Evolutionary conservation across 2,888 invertebrate genomes (phyloP), one percentile per base, ranked within the genome.

Genomic region (Caenorhabditis virilis): DNA sequence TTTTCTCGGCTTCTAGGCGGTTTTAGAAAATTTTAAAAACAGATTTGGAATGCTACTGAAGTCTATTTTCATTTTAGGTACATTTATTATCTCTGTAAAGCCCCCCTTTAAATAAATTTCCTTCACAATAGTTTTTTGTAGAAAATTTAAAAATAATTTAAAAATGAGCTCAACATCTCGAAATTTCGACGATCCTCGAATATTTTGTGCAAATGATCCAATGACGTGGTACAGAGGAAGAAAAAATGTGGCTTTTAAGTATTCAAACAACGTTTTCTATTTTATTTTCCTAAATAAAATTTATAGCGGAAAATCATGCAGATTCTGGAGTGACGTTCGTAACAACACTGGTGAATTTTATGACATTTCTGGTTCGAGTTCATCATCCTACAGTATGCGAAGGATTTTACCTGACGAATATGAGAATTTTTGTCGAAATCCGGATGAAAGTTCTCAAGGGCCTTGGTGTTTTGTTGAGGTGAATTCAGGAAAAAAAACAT

Each of bases 381-480:
- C 57, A 7, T 47, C 53, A 11, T 52, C 57, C 7, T 45, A 53
- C 53, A 63, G 63, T 42, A 63, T 63, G 63, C 42, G 49, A 15
- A 18, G 63, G 15, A 53, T 63, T 5, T 16, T 64, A 4, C 58
- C 58, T 13, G 64, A 64, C 16, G 58, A 64, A 36, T 58, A 51
- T 25, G 64, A 64, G 43, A 58, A 64, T 30, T 64, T 64, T 25
- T 64, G 64, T 27, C 58, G 64, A 2, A 64, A 64, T 20, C 64
- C 64, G 18, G 54, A 63, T 45, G 23, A 51, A 20, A 25, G 35
- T 23, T 35, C 45, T 2, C 36, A 58, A 7, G 64, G 64, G 7
- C 64, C 64, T 2, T 64, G 64, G 64, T 64, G 64, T 26, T 33
- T 49, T 41, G 51, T 55, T 27, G n/a, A n/a, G n/a, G n/a, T n/a